Percentiles rank a stretch among this genome's conserved stretches.
phyloP scores from a whole-genome alignment of 1,140 invertebrate genomes.

The Pseudomyrmex dendroicus region DNA sequence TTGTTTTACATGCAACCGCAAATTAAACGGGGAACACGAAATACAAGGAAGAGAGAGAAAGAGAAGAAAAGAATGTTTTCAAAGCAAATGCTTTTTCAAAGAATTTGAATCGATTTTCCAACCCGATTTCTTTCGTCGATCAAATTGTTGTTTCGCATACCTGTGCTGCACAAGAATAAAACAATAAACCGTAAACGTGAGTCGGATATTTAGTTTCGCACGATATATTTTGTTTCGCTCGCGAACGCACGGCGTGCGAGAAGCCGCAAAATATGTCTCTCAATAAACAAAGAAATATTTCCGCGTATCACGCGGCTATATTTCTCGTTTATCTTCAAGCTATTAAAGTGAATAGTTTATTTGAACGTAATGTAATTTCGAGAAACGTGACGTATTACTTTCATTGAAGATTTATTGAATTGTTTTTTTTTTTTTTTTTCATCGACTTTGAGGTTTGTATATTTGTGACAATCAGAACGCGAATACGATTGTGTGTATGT shows the following conservation, averaged over 20 bases:
- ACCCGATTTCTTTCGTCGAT: background rate
- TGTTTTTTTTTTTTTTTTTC: background rate
- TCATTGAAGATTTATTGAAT: constrained; percentile 18
- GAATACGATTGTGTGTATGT: background rate
- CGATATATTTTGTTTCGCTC: too few species aligned
- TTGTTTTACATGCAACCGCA: background rate
- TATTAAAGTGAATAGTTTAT: background rate
- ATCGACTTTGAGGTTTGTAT: background rate
- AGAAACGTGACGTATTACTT: background rate
- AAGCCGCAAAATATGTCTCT: constrained; percentile 13
- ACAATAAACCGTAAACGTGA: too few species aligned
- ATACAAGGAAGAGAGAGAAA: background rate
- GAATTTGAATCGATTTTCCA: background rate
- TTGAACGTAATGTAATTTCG: background rate
- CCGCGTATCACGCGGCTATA: background rate
- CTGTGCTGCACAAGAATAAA: too few species aligned
- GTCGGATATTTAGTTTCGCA: too few species aligned
- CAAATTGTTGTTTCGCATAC: constrained; percentile 1
- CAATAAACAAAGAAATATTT: constrained; percentile 10
- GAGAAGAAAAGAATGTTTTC: too few species aligned
- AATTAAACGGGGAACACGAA: background rate
- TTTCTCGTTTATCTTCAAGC: background rate
- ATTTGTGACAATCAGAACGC: too few species aligned
- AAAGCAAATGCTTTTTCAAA: too few species aligned
- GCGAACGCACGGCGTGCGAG: background rate